Evolutionary conservation across 2,888 invertebrate genomes (phyloP), one percentile per base, ranked within the genome.

Genomic region (Hydropsyche betteni): DNA sequence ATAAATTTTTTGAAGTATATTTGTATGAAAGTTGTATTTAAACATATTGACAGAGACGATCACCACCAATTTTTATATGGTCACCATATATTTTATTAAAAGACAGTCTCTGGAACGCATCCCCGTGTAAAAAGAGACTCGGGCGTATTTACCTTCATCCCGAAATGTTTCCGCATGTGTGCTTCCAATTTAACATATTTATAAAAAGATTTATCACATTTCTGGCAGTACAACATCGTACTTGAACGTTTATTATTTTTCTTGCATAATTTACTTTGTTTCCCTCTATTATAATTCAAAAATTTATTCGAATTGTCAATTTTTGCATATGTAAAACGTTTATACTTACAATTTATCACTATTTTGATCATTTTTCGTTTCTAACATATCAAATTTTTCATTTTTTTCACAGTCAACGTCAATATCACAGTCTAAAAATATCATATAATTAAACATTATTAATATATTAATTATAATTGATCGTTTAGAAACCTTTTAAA

Each of bases 141-240:
- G 24, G 24, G 2, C 2, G 24, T 24, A 52, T 36, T 24, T 36
- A 79, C 79, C 75, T 79, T 79, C 75, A 79, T 75, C 6, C 79
- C 79, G 73, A 79, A 79, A 75, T 79, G 79, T 73, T 76, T 77
- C 16, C 79, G 70, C 79, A 79, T 79, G 58, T 79, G 79, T 12
- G 79, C 79, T 74, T 79, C 79, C 14, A 79, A 55, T 75, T 79
- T 79, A 33, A 77, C 75, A 75, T 79, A 79, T 64, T 79, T 79
- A 64, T 75, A 77, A 78, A 79, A 79, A 1, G 79, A 74, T 74
- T 79, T 79, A 53, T 79, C 79, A 73, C 79, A 79, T 75, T 79
- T 79, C 50, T 76, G 79, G 51, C 79, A 79, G 55, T 79, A 75
- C 10, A 79, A 68, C 77, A 79, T 72, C 24, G 69, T 68, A 53